phyloP scores from a whole-genome alignment of 2,113 vertebrate genomes.

The Pterocles gutturalis region DNA sequence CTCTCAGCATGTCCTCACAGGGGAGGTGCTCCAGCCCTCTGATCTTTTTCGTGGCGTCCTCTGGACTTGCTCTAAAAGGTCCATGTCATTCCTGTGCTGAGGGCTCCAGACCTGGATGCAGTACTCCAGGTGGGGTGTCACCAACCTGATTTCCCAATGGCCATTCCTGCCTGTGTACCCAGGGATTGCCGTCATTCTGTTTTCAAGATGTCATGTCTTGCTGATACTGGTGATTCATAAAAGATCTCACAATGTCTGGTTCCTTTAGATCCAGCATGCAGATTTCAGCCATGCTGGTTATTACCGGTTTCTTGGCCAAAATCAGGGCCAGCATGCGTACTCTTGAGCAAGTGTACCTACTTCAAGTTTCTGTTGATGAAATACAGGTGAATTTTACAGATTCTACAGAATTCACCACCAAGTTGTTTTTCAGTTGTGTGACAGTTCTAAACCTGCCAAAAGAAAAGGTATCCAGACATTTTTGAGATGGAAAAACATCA shows the following conservation, averaged over 20 bases:
- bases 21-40: no score
- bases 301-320: background rate
- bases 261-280: background rate
- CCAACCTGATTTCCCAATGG: background rate
- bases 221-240: background rate
- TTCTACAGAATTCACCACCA: background rate
- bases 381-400: background rate
- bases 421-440: background rate
- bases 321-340: background rate
- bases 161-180: background rate
- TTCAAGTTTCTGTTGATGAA: background rate
- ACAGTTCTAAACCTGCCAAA: background rate
- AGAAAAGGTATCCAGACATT: background rate
- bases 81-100: no score
- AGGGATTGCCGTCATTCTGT: background rate
- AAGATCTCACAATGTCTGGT: background rate
- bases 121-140: no score
- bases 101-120: no score
- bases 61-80: no score
- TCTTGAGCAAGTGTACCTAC: background rate
- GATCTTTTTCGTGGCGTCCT: no score
- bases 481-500: background rate
- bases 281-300: background rate
- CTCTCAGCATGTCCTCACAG: no score
- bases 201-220: background rate